Evolutionary conservation across 2,888 invertebrate genomes (phyloP).

Genomic region (Ephialtes manifestator): DNA sequence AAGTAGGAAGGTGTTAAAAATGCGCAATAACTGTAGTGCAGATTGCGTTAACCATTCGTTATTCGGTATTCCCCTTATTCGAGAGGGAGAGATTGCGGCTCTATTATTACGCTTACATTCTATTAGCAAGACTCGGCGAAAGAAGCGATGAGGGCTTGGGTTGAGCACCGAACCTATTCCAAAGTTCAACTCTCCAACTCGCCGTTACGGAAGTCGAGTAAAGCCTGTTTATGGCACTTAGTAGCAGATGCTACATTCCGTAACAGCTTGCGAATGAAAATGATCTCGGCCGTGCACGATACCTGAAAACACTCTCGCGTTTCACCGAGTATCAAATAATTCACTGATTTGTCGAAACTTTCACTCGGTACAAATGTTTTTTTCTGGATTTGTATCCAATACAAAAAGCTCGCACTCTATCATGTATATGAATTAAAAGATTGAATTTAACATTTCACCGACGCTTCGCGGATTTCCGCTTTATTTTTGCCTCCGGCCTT

Average conservation of each 20-base stretch:
- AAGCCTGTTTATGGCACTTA: constrained; percentile 82
- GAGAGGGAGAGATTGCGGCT: constrained; percentile 70
- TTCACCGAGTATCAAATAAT: constrained; percentile 72
- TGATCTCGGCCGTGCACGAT: constrained; percentile 71
- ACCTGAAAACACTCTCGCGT: constrained; percentile 62
- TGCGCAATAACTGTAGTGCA: constrained; percentile 23
- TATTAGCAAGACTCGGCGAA: constrained; percentile 71
- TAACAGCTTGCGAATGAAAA: constrained; percentile 83
- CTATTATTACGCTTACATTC: constrained; percentile 81
- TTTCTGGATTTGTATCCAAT: not conserved
- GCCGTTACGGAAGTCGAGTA: constrained; percentile 78
- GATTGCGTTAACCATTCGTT: constrained; percentile 42
- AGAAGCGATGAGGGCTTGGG: constrained; percentile 53
- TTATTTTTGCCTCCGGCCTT: not conserved
- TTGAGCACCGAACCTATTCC: constrained; percentile 72
- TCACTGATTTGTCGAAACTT: constrained; percentile 18
- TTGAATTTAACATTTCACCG: not conserved
- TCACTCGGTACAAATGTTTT: constrained; percentile 7
- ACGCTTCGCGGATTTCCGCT: not conserved
- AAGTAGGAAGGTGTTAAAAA: constrained; percentile 18
- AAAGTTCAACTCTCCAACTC: constrained; percentile 79
- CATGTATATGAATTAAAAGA: not conserved
- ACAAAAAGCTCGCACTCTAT: not conserved
- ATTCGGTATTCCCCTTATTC: constrained; percentile 32
- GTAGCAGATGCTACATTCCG: constrained; percentile 81